These are phyloP conservation scores for Meloidogyne chitwoodi DNA, from an alignment of 1,140 invertebrate species.

Conservation along the genomic window DNA sequence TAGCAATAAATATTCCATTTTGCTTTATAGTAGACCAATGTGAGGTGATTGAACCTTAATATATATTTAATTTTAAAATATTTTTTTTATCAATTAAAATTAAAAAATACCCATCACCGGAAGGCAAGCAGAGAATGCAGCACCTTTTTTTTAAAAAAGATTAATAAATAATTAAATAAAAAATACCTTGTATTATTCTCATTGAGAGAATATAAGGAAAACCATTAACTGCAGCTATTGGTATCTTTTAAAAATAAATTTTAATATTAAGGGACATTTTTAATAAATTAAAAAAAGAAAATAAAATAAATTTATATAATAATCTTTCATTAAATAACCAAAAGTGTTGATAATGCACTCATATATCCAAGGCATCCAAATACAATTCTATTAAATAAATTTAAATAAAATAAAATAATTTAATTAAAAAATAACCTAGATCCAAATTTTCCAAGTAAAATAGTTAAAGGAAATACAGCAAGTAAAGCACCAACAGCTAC, in stretches of 20 bases:
- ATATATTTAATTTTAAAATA: too few species aligned
- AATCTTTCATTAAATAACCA: constrained; percentile 15
- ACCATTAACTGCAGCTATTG: constrained; percentile 34
- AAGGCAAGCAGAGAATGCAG: constrained; percentile 42
- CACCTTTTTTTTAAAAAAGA: constrained; percentile 18
- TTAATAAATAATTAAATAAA: neutral
- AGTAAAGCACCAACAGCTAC: constrained; percentile 56
- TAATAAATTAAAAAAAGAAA: too few species aligned
- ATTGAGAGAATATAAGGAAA: constrained; percentile 47
- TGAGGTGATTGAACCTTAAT: constrained; percentile 29
- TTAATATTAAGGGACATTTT: too few species aligned
- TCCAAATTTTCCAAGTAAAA: constrained; percentile 51
- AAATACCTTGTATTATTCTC: constrained; percentile 41
- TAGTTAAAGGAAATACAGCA: constrained; percentile 54
- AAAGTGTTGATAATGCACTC: constrained; percentile 43
- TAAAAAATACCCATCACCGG: constrained; percentile 49
- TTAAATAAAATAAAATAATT: neutral
- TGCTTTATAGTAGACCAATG: constrained; percentile 52
- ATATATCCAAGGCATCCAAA: constrained; percentile 43
- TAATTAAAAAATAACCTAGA: constrained; percentile 25
- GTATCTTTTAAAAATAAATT: constrained; percentile 28
- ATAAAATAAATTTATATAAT: too few species aligned
- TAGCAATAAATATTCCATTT: constrained; percentile 49
- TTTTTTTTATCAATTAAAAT: too few species aligned
- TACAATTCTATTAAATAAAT: constrained; percentile 8